phyloP scores from a whole-genome alignment of 1,140 invertebrate species.

The Drosophila ercepeae region DNA sequence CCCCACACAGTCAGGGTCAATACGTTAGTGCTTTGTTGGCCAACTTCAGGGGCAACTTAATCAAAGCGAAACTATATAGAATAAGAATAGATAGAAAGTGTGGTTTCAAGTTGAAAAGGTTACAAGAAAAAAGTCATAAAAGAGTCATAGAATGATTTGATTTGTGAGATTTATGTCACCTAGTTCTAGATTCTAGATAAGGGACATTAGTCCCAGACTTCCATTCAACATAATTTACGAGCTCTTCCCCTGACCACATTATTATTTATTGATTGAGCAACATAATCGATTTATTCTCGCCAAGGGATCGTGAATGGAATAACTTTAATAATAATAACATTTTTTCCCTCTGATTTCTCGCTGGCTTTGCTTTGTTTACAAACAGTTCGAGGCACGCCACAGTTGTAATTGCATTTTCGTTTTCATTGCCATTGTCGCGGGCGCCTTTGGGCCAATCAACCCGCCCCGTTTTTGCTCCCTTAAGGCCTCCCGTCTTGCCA shows the following conservation, averaged over 20 bases:
- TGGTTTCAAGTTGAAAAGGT: too few species aligned
- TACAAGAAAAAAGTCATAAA: too few species aligned
- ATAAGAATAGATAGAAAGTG: not conserved
- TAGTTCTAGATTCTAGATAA: not conserved
- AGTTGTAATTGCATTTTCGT: slow-evolving; percentile 42
- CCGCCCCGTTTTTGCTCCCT: not conserved
- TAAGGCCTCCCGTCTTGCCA: not conserved
- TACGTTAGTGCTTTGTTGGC: not conserved
- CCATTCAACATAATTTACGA: not conserved
- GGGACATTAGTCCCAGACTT: not conserved
- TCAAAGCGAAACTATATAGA: too few species aligned
- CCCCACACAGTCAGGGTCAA: not conserved
- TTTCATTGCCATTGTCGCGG: slow-evolving; percentile 57
- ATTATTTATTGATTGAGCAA: slow-evolving; percentile 25
- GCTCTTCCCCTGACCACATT: not conserved
- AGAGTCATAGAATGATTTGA: too few species aligned
- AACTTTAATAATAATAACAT: slow-evolving; percentile 46
- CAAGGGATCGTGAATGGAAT: slow-evolving; percentile 29
- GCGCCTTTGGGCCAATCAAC: not conserved
- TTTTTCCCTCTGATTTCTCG: slow-evolving; percentile 16
- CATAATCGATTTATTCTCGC: slow-evolving; percentile 45
- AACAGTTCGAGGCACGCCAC: slow-evolving; percentile 14
- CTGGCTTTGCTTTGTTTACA: slow-evolving; percentile 41
- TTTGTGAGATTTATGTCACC: too few species aligned
- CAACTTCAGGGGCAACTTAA: not conserved